phyloP scores from a whole-genome alignment of 2,113 vertebrate species.

The Theristicus caerulescens region DNA sequence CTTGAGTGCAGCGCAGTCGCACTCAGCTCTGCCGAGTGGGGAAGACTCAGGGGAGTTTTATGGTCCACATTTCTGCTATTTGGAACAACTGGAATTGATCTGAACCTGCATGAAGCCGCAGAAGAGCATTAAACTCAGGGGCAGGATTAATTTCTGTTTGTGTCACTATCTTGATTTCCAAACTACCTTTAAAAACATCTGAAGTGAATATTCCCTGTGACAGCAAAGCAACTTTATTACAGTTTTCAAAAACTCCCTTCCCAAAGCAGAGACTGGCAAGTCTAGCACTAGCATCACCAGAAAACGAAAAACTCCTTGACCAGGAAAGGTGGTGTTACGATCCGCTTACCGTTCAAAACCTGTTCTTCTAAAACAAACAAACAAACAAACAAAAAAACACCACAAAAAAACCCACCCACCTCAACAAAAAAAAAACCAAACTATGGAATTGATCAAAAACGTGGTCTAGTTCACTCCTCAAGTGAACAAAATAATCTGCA shows the following conservation, averaged over 20 bases:
- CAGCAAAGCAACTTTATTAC: neutral
- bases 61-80: neutral
- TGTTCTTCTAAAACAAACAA: neutral
- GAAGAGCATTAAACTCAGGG: neutral
- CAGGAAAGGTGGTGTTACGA: neutral
- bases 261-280: neutral
- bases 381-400: neutral
- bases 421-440: neutral
- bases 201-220: neutral
- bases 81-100: neutral
- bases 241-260: neutral
- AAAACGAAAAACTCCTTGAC: neutral
- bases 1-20: neutral
- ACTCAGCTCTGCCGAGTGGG: accelerated
- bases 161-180: neutral
- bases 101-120: neutral
- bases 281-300: neutral
- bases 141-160: neutral
- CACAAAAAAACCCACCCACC: neutral
- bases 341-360: neutral
- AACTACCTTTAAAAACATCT: neutral
- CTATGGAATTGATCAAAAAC: neutral
- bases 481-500: neutral
- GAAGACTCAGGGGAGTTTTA: neutral
- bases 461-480: neutral